A percentile compares a stretch with the other conserved stretches of the same genome.
phyloP scores from a whole-genome alignment of 1,140 invertebrate species.

The Pseudoatta argentina region DNA sequence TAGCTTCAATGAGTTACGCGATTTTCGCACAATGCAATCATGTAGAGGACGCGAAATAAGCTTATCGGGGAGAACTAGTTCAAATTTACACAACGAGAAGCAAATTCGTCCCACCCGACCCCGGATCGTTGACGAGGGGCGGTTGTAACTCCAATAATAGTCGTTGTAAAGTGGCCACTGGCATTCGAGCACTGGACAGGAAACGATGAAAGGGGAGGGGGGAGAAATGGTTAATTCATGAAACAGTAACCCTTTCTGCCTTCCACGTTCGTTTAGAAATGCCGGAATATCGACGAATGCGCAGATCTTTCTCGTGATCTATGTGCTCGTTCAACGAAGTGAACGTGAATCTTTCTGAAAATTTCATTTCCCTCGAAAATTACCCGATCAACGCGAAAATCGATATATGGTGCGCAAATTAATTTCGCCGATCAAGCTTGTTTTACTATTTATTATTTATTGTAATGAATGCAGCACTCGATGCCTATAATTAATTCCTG shows the following conservation, averaged over 20 bases:
- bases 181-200: conserved; percentile 47
- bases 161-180: conserved; percentile 63
- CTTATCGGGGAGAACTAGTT: conserved; percentile 24
- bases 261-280: conserved; percentile 55
- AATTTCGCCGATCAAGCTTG: neutral
- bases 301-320: conserved; percentile 30
- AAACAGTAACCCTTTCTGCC: conserved; percentile 63
- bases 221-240: conserved; percentile 78
- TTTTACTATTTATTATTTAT: conserved; percentile 25
- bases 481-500: conserved; percentile 43
- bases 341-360: neutral
- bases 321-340: neutral
- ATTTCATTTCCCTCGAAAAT: neutral
- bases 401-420: neutral
- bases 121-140: conserved; percentile 22
- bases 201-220: conserved; percentile 20
- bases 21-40: conserved; percentile 20
- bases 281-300: conserved; percentile 70
- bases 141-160: conserved; percentile 66
- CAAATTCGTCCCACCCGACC: conserved; percentile 36
- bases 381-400: neutral
- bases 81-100: conserved; percentile 54
- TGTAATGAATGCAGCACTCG: conserved; percentile 4
- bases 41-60: conserved; percentile 48
- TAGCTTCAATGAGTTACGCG: neutral